Evolutionary conservation across 1,140 invertebrate species (phyloP), one percentile per base, ranked within the genome.

Genomic region (Planococcus citri): DNA sequence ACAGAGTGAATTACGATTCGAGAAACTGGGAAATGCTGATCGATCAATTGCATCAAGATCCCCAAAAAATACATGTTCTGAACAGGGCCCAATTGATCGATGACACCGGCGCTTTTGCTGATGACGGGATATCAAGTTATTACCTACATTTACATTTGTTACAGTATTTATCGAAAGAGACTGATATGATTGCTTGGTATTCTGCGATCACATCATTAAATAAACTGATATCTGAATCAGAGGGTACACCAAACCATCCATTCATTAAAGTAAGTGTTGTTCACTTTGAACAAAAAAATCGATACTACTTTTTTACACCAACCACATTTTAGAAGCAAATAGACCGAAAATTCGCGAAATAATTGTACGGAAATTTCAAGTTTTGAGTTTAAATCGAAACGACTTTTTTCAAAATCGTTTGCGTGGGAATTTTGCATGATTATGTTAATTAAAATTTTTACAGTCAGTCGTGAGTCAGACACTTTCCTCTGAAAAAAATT

Each of bases 31-130:
- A 79, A 25, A 73, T 82, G n/a, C 74, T 87, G 9, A 77, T 77
- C 1, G 68, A 77, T 0, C 79, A 82, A 24, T 73, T 87, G 17
- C 71, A 75, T 6, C 69, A 72, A 1, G 75, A 79, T 70, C 79
- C 77, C 14, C 72, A 76, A 58, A 70, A 78, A 74, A 82, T 85
- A 27, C 76, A 81, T 68, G 72, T 76, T 1, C 75, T 81, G 10
- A 86, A 89, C 72, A 79, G 87, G 73, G 87, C 85, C 0, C 86
- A 89, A 73, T 77, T 90, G 1, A 73, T 84, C n/a, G 82, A 83
- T 70, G 83, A 85, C 71, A 77, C 82, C 1, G 80, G 83, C 21
- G 78, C 78, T 37, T 74, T 84, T 25, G 79, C 81, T 0, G 78
- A 82, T 29, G 79, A 81, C 20, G 83, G 83, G 0, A 73, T 81